Evolutionary conservation across 2,113 vertebrate genomes (phyloP).

Genomic region (Illadopsis cleaveri): DNA sequence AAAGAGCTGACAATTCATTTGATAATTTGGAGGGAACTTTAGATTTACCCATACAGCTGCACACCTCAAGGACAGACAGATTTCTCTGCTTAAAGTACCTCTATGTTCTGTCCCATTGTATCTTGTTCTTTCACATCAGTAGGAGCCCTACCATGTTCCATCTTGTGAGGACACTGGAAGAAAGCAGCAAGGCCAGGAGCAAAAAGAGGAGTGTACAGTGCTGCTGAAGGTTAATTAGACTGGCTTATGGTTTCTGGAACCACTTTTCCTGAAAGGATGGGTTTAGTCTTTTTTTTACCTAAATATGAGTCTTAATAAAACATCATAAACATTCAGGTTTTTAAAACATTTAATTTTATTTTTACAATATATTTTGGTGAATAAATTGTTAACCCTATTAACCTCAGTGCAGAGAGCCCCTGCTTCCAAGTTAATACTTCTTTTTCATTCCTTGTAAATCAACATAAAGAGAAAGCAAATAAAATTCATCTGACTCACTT

Average conservation of each 20-base stretch:
- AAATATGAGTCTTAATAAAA: neutral
- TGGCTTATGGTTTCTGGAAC: neutral
- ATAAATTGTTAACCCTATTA: neutral
- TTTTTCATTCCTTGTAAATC: neutral
- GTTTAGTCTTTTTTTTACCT: neutral
- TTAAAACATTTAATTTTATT: neutral
- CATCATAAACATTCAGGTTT: neutral
- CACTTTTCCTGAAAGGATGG: neutral
- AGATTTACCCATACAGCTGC: neutral
- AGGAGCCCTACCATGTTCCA: neutral
- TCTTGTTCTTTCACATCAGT: neutral
- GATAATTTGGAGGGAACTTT: neutral
- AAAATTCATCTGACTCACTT: conserved; percentile 75
- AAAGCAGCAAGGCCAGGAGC: neutral
- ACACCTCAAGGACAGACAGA: neutral
- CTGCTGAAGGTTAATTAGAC: neutral
- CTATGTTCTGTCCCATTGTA: neutral
- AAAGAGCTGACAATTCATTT: neutral
- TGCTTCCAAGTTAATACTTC: neutral
- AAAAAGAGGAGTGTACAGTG: neutral
- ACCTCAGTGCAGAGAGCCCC: neutral
- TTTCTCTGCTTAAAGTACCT: neutral
- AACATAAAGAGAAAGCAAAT: neutral
- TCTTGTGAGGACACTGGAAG: neutral
- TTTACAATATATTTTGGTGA: neutral